Base-by-base conservation (phyloP, 2,797 vertebrate genomes). In the Pagetopsis macropterus region DNA sequence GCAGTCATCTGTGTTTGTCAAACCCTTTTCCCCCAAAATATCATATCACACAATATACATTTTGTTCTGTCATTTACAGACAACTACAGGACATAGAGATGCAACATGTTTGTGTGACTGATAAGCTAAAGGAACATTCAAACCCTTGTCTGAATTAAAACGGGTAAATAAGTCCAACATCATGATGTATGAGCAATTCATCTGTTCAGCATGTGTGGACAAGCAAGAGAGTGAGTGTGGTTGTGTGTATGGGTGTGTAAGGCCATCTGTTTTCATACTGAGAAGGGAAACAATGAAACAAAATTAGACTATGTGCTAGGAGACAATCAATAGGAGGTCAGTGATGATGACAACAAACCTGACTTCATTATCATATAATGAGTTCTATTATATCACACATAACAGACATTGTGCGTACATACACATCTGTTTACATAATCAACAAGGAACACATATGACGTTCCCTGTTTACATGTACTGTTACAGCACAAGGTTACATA, bases 241-340 rank as follows among this genome's bases (percentile, higher is more conserved):
- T 65, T 45, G 49, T 70, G 62, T 73, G 64, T 33, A 31, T 52
- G 76, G 49, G 56, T 59, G 72, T 83, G 66, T 72, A 37, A 55
- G 58, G 37, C 65, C 79, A 85, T 89, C 78, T 88, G 86, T 78
- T 90, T 87, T 90, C 64, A 84, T 69, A 70, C 65, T 56, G 77
- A 63, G 66, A 71, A 56, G 73, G 75, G 56, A 84, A 87, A 88
- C 86, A 87, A 89, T 89, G 77, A 84, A 82, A 72, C 65, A 19
- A 72, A 69, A 79, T 84, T 83, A 79, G 78, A 72, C 41, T 55
- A 17, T 17, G n/a, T 81, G 79, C 76, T 75, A 70, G 11, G 71
- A 86, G 81, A 79, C 62, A 78, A 72, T 55, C 55, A 64, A 33
- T n/a, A 59, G n/a, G 51, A 41, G 6, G 16, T 19, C 79, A 73